A percentile compares a stretch with the other conserved stretches of the same genome.
phyloP scores from a whole-genome alignment of 2,113 vertebrate species.

The Plectropomus leopardus region DNA sequence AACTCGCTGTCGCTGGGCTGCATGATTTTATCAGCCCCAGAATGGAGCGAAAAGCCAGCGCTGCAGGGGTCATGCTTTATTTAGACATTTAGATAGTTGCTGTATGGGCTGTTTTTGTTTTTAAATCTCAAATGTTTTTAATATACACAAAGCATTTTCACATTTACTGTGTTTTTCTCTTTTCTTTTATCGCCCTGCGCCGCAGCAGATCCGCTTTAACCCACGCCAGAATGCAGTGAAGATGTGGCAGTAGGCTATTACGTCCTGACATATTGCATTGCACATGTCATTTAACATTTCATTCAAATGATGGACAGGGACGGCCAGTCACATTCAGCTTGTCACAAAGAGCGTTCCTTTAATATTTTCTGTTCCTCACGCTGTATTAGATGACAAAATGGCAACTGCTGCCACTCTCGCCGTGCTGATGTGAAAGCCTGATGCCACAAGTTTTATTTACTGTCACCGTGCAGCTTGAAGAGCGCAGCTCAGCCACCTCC shows the following conservation, averaged over 20 bases:
- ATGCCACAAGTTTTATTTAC: constrained; percentile 52
- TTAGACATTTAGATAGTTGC: constrained; percentile 21
- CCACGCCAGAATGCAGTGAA: constrained; percentile 24
- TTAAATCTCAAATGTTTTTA: constrained; percentile 8
- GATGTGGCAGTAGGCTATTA: constrained; percentile 67
- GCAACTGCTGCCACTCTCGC: constrained; percentile 40
- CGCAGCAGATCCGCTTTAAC: constrained; percentile 43
- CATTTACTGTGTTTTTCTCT: constrained; percentile 8
- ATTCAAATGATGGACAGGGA: constrained; percentile 61
- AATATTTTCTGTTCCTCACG: constrained; percentile 51
- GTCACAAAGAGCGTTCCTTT: constrained; percentile 48
- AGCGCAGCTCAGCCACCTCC: background rate
- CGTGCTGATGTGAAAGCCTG: constrained; percentile 25
- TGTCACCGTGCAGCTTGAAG: constrained; percentile 1
- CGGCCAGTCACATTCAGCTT: constrained; percentile 34
- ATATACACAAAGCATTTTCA: constrained; percentile 45
- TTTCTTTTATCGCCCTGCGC: constrained; percentile 23
- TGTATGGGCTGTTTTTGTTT: constrained; percentile 5
- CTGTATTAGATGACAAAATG: constrained; percentile 63
- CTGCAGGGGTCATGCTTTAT: constrained; percentile 48
- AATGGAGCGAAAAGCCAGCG: constrained; percentile 38
- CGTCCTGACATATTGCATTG: constrained; percentile 61
- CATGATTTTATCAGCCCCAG: constrained; percentile 51
- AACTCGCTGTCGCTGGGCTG: constrained; percentile 45
- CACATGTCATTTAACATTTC: constrained; percentile 65